Evolutionary conservation across 37 sponge, comb jelly and placozoan species (phyloP).

Genomic region (Petrosia ficiformis): DNA sequence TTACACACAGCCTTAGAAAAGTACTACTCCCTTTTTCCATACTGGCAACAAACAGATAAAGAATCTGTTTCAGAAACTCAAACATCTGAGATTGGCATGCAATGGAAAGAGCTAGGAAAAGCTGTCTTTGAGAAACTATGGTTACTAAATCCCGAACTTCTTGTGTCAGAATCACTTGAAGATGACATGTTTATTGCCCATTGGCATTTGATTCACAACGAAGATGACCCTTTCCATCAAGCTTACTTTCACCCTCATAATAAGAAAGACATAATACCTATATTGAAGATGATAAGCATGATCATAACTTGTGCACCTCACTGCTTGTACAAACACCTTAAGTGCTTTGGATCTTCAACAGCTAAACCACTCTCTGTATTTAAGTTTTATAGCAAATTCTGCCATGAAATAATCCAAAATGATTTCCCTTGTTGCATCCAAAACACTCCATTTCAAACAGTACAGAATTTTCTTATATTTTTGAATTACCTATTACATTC

Average conservation of each 20-base stretch:
- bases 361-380: not conserved
- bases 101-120: slow-evolving; percentile 8
- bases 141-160: not conserved
- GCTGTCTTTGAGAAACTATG: slow-evolving; percentile 2
- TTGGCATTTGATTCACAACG: not conserved
- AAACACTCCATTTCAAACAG: slow-evolving; percentile 3
- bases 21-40: slow-evolving; percentile 52
- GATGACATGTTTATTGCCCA: not conserved
- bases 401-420: not conserved
- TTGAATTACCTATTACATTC: not conserved
- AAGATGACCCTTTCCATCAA: slow-evolving; percentile 1
- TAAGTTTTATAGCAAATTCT: not conserved
- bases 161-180: not conserved
- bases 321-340: slow-evolving; percentile 12
- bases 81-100: no score
- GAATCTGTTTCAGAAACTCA: not conserved
- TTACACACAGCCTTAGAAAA: not conserved
- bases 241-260: slow-evolving; percentile 10
- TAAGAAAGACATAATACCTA: not conserved
- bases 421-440: not conserved
- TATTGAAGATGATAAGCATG: slow-evolving; percentile 43
- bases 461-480: slow-evolving; percentile 2
- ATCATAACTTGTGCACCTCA: slow-evolving; percentile 33
- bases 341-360: not conserved
- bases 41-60: not conserved